phyloP scores from a whole-genome alignment of 2,113 vertebrate species.

The Penelope pileata region DNA sequence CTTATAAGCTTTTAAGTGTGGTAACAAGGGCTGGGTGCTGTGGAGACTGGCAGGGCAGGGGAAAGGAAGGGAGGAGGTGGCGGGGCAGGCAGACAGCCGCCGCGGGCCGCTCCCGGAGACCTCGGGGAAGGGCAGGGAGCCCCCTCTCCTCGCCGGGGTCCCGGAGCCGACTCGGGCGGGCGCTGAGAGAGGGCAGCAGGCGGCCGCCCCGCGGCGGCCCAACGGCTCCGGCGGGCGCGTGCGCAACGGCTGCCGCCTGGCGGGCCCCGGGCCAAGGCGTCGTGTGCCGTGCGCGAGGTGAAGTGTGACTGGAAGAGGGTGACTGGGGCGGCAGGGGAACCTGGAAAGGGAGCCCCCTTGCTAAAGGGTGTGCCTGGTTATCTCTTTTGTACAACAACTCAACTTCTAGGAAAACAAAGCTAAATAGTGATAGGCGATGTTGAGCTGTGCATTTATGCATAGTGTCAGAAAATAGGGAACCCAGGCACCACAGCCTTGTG shows the following conservation, averaged over 20 bases:
- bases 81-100: no score
- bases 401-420: not conserved
- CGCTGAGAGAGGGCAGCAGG: not conserved
- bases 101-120: no score
- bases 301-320: rapidly evolving
- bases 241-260: no score
- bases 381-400: no score
- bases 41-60: not conserved
- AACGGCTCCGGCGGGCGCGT: not conserved
- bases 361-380: not conserved
- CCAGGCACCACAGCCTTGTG: rapidly evolving
- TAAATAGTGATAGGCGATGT: not conserved
- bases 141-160: no score
- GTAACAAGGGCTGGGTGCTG: not conserved
- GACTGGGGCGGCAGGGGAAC: not conserved
- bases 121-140: not conserved
- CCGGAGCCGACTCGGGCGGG: not conserved
- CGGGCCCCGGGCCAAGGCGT: no score
- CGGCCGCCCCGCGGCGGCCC: no score
- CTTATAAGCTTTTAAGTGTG: not conserved
- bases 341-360: not conserved
- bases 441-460: rapidly evolving
- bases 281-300: rapidly evolving
- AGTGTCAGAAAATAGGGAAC: no score
- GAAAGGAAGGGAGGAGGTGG: no score